A percentile compares a stretch with the other conserved stretches of the same genome.
phyloP scores from a whole-genome alignment of 92 coral and sea anemone species.

The Metridium senile region DNA sequence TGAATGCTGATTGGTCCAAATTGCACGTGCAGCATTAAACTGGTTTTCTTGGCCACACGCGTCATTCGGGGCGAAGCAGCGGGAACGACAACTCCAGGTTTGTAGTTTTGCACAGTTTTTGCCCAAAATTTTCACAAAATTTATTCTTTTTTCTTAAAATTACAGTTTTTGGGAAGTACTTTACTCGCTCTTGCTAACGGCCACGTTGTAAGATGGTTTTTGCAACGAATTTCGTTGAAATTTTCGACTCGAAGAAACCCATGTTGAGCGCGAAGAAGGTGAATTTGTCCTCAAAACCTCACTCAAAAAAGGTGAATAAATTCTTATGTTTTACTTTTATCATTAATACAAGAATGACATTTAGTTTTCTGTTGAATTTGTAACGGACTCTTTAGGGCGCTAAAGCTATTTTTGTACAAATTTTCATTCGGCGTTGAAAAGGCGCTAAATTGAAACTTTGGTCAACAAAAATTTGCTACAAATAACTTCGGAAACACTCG shows the following conservation, averaged over 20 bases:
- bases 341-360: too few species aligned
- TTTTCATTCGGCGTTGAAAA: too few species aligned
- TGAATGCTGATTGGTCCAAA: not conserved
- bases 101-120: not conserved
- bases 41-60: not conserved
- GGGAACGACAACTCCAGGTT: not conserved
- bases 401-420: too few species aligned
- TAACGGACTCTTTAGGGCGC: too few species aligned
- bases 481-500: too few species aligned
- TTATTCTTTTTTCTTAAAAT: not conserved
- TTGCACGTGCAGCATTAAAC: not conserved
- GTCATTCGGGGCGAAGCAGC: not conserved
- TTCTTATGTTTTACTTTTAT: too few species aligned
- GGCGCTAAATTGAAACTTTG: too few species aligned
- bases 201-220: not conserved
- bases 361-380: too few species aligned
- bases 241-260: not conserved
- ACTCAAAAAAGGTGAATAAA: not conserved
- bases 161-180: not conserved
- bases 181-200: not conserved
- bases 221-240: not conserved
- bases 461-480: too few species aligned
- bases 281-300: not conserved
- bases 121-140: not conserved
- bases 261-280: not conserved